These are phyloP conservation scores for Hymenochirus boettgeri DNA, from an alignment of 2,113 vertebrate species.

Conservation along the genomic window DNA sequence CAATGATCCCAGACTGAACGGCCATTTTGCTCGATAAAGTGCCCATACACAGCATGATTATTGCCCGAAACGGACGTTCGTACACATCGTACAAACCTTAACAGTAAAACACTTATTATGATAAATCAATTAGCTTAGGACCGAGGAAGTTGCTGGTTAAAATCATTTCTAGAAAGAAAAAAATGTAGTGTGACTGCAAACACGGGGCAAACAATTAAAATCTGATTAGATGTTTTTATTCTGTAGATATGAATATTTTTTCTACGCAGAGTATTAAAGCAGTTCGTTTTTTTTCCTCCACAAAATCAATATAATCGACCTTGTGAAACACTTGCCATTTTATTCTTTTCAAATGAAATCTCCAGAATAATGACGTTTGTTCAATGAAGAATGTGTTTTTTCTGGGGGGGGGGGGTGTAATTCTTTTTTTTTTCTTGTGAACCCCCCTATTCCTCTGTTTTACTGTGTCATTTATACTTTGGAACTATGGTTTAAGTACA, in stretches of 20 bases:
- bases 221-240: not conserved
- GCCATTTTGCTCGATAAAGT: no score
- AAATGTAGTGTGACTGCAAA: not conserved
- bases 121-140: no score
- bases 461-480: not conserved
- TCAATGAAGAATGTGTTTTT: slow-evolving; percentile 8
- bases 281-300: slow-evolving; percentile 10
- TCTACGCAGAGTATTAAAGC: slow-evolving; percentile 1
- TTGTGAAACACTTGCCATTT: slow-evolving; percentile 27
- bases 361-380: slow-evolving; percentile 30
- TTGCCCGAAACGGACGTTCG: no score
- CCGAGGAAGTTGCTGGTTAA: no score
- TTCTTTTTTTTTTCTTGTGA: not conserved
- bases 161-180: no score
- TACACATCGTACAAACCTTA: no score
- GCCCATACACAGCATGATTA: no score
- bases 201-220: not conserved
- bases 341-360: slow-evolving; percentile 37
- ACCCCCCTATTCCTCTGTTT: not conserved
- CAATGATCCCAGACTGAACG: no score
- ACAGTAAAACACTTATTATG: no score
- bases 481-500: not conserved
- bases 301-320: slow-evolving; percentile 27
- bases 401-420: no score
- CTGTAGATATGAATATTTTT: slow-evolving; percentile 1